Conservation (phyloP, 2,888 invertebrate genomes). For the Acronicta psi region DNA sequence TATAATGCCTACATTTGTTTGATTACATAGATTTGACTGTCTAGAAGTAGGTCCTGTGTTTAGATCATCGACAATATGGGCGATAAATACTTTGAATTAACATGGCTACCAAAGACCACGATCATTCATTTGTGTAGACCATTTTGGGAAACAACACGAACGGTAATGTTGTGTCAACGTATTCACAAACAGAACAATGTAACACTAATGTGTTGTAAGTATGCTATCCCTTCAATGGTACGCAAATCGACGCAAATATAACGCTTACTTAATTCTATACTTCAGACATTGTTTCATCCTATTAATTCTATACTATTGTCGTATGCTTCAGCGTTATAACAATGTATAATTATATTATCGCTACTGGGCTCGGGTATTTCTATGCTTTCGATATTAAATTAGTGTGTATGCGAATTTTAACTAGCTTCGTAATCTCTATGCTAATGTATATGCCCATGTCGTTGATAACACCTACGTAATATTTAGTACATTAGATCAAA, state of each 20-base stretch:
- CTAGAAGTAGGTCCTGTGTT: conserved; percentile 83
- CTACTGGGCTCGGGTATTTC: conserved; percentile 88
- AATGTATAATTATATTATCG: conserved; percentile 82
- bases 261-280: conserved; percentile 84
- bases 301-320: conserved; percentile 86
- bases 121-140: conserved; percentile 79
- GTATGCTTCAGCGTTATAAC: conserved; percentile 88
- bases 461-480: conserved; percentile 84
- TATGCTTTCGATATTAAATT: conserved; percentile 89
- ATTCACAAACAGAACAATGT: conserved; percentile 73
- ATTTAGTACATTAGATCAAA: conserved; percentile 86
- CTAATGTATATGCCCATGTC: conserved; percentile 87
- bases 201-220: conserved; percentile 86
- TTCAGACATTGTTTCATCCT: conserved; percentile 84
- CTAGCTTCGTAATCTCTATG: conserved; percentile 88
- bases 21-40: conserved; percentile 76
- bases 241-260: conserved; percentile 81
- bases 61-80: conserved; percentile 74
- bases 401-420: conserved; percentile 88
- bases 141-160: conserved; percentile 75
- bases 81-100: conserved; percentile 60
- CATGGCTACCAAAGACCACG: conserved; percentile 64
- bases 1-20: conserved; percentile 74
- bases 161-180: conserved; percentile 75
- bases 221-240: conserved; percentile 81